Evolutionary conservation across 2,113 vertebrate genomes (phyloP).

Genomic region (Triplophysa dalaica): DNA sequence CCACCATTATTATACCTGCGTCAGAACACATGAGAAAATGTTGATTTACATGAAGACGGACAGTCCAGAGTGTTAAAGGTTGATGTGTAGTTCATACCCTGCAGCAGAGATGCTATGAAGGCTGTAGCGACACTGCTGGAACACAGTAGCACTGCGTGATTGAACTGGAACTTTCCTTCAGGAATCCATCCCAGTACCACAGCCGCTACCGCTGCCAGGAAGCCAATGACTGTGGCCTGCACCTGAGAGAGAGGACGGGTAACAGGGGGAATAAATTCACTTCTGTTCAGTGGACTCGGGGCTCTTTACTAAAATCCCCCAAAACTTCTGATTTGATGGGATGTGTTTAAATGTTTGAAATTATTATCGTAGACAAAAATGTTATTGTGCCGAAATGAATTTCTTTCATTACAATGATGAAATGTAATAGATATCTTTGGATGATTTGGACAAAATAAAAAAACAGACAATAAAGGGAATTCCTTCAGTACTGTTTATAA

Average conservation of each 20-base stretch:
- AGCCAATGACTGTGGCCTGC: slow-evolving; percentile 94
- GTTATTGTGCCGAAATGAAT: no score
- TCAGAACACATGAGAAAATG: background rate
- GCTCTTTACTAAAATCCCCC: no score
- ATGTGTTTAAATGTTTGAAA: no score
- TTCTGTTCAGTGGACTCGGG: no score
- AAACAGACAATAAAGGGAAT: no score
- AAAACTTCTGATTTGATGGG: no score
- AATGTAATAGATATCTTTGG: no score
- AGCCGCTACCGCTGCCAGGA: slow-evolving; percentile 92
- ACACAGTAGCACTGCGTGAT: slow-evolving; percentile 89
- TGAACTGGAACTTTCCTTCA: slow-evolving; percentile 89
- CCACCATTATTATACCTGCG: slow-evolving; percentile 95
- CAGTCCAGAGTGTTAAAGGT: background rate
- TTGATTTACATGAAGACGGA: background rate
- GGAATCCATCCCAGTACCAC: slow-evolving; percentile 93
- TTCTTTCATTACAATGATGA: no score
- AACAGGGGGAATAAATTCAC: no score
- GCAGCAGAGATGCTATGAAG: slow-evolving; percentile 93
- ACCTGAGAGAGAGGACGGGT: slow-evolving; percentile 72
- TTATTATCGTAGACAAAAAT: no score
- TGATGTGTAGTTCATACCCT: slow-evolving; percentile 72
- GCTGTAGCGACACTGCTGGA: slow-evolving; percentile 95
- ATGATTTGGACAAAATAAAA: no score
- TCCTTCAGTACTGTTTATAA: no score